These are phyloP conservation scores for Epinephelus moara DNA, from an alignment of 2,113 vertebrate genomes.

Conservation along the genomic window DNA sequence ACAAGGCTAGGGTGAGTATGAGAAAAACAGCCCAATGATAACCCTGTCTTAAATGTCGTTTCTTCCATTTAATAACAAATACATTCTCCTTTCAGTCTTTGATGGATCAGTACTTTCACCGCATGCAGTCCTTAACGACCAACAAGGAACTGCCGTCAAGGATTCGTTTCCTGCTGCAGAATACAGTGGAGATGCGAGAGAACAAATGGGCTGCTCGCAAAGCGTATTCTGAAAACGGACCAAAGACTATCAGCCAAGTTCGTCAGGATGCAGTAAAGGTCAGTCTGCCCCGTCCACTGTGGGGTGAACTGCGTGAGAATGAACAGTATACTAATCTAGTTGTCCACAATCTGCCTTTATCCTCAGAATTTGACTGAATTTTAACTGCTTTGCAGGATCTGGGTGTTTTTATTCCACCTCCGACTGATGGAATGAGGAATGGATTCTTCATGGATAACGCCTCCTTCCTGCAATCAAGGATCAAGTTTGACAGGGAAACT, in stretches of 20 bases:
- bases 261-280: constrained; percentile 99
- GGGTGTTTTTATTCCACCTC: constrained; percentile 96
- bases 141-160: constrained; percentile 98
- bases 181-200: constrained; percentile 97
- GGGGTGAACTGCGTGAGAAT: too few relatives aligned
- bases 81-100: constrained; percentile 87
- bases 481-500: constrained; percentile 97
- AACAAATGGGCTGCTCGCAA: constrained; percentile 98
- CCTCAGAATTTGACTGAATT: background rate
- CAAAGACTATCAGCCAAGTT: constrained; percentile 99
- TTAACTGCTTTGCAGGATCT: constrained; percentile 87
- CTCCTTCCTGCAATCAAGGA: constrained; percentile 92
- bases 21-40: fast-evolving
- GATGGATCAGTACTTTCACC: constrained; percentile 99
- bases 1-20: constrained; percentile 93
- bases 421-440: constrained; percentile 92
- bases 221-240: constrained; percentile 98
- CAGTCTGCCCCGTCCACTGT: background rate
- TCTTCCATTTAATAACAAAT: background rate
- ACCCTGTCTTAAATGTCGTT: background rate
- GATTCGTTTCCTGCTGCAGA: constrained; percentile 99
- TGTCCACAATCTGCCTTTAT: background rate
- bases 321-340: too few relatives aligned
- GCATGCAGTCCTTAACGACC: constrained; percentile 96
- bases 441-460: constrained; percentile 97